phyloP scores from a whole-genome alignment of 1,140 invertebrate genomes.

The Drosophila sproati region DNA sequence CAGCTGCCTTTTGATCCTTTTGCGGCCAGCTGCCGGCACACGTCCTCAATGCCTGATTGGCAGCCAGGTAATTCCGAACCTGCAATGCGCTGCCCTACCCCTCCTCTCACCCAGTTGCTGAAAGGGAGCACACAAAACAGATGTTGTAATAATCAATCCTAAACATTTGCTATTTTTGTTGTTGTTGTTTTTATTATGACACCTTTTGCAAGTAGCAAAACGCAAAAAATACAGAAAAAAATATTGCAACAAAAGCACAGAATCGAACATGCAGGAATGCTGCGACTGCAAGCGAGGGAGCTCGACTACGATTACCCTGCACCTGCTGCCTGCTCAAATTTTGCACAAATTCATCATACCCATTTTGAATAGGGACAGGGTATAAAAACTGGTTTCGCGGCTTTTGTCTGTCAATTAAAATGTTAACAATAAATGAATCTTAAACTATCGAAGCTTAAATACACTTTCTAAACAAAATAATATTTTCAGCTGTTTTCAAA shows the following conservation, averaged over 20 bases:
- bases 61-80: constrained; percentile 41
- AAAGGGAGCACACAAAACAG: constrained; percentile 28
- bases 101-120: not conserved
- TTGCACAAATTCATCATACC: not conserved
- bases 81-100: too few relatives aligned
- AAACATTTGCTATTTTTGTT: constrained; percentile 34
- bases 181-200: constrained; percentile 56
- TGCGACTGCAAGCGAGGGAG: too few relatives aligned
- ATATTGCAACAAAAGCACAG: constrained; percentile 7
- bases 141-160: constrained; percentile 70
- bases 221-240: constrained; percentile 49
- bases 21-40: constrained; percentile 75
- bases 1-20: constrained; percentile 53
- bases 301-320: too few relatives aligned
- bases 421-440: constrained; percentile 33
- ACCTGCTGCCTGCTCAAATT: too few relatives aligned
- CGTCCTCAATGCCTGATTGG: constrained; percentile 48
- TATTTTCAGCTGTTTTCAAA: not conserved
- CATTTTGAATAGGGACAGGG: not conserved
- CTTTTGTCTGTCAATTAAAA: constrained; percentile 76
- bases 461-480: constrained; percentile 23
- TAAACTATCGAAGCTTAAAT: not conserved
- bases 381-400: constrained; percentile 64
- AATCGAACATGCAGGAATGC: not conserved
- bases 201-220: constrained; percentile 69